Base-by-base conservation (phyloP, 64 coral and sea anemone genomes). In the Exaiptasia diaphana region DNA sequence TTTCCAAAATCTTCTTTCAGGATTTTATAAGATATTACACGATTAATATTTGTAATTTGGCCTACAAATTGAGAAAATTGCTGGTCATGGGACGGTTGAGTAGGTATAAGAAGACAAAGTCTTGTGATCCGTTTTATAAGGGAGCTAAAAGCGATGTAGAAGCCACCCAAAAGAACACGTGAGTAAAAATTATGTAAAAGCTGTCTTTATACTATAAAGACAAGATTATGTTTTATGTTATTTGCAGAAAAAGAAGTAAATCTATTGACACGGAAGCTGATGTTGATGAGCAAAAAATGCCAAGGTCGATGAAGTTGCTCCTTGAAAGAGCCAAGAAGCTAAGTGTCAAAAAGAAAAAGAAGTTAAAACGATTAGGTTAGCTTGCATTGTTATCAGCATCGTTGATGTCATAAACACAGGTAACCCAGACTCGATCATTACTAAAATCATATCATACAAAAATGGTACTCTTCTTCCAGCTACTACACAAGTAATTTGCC, bases 41-140 rank as follows among this genome's bases (percentile, higher is more conserved):
- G 38, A 20, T 38, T 35, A 37, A 37, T 65, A 20, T 4, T 9
- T 4, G 18, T 65, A 20, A 35, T 35, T 12, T 18, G 31, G 10
- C 61, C 4, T 65, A 35, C n/a, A 2, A 5, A 37, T 38, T 0
- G 0, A 37, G 12, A 18, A 53, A 2, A 46, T 53, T 8, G 0
- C 3, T 49, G 17, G 80, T n/a, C 41, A 94, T 94, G 91, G 91
- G 91, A 39, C 73, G 91, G 50, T 59, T 89, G 43, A 94, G 91
- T 71, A 89, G 85, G 30, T 68, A 94, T 73, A 94, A 83, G 67
- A 94, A 94, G 55, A 64, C 82, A 2, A 94, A 94, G 50, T 83
- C 91, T 44, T 94, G 86, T 74, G 91, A 94, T 89, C 91, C 91
- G 44, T 94, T 94, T 77, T 89, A 85, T 44, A 94, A 88, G n/a